These are phyloP conservation scores for Mastigias papua DNA, from an alignment of 30 jellyfish, hydroid and myxozoan genomes.

Conservation along the genomic window DNA sequence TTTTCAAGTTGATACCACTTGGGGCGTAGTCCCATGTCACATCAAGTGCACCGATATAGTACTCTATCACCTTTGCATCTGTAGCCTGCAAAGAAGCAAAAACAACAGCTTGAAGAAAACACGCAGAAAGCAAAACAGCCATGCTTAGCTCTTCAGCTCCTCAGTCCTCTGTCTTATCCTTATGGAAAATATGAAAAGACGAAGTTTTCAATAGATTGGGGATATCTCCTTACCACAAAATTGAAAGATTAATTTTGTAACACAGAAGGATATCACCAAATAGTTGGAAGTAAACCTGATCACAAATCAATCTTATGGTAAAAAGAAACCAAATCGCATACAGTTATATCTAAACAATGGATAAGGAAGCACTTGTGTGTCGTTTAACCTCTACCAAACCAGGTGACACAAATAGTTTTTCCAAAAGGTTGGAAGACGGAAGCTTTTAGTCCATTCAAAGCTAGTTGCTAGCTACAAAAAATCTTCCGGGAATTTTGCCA, in stretches of 20 bases:
- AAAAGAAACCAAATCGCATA: too few relatives aligned
- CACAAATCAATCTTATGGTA: too few relatives aligned
- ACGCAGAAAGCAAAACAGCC: not conserved
- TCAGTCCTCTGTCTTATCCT: not conserved
- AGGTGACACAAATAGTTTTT: too few relatives aligned
- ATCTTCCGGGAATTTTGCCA: too few relatives aligned
- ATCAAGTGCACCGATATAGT: conserved; percentile 56
- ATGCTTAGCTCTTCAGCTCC: not conserved
- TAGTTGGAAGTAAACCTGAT: not conserved
- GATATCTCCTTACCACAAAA: not conserved
- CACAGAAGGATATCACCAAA: not conserved
- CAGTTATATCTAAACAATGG: too few relatives aligned
- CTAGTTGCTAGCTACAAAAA: too few relatives aligned
- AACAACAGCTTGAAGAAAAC: not conserved
- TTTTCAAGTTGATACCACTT: conserved; percentile 27
- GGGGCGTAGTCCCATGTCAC: conserved; percentile 72
- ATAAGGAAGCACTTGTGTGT: too few relatives aligned
- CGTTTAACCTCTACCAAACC: too few relatives aligned
- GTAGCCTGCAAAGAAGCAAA: not conserved
- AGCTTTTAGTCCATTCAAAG: too few relatives aligned
- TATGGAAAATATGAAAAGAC: not conserved
- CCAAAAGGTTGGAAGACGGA: too few relatives aligned
- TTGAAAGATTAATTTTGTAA: too few relatives aligned
- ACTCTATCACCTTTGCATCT: conserved; percentile 11
- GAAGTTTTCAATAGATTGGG: not conserved